Evolutionary conservation across 2,888 invertebrate genomes (phyloP).

Genomic region (Phaedon cochleariae): DNA sequence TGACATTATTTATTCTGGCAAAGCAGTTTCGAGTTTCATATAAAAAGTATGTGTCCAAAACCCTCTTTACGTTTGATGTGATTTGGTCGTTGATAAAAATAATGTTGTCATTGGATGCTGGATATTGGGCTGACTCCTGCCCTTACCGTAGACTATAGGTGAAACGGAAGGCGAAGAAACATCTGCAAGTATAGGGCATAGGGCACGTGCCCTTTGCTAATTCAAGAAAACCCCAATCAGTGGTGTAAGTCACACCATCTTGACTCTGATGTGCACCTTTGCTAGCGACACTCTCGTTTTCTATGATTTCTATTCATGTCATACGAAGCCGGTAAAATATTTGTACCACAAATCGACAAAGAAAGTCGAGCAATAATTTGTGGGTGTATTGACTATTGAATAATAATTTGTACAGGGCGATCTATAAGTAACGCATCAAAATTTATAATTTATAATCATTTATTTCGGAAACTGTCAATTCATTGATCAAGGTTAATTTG

Average conservation of each 20-base stretch:
- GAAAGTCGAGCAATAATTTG: not conserved
- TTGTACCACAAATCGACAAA: not conserved
- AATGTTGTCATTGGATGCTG: too few relatives aligned
- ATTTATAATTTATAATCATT: too few relatives aligned
- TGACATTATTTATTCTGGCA: too few relatives aligned
- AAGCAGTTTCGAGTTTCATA: too few relatives aligned
- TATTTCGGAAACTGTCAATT: too few relatives aligned
- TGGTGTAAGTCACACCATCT: constrained; percentile 19
- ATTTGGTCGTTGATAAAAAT: too few relatives aligned
- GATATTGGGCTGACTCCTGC: not conserved
- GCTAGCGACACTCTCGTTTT: constrained; percentile 10
- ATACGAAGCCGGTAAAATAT: not conserved
- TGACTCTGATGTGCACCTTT: constrained; percentile 16
- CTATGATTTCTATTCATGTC: not conserved
- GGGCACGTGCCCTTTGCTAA: constrained; percentile 31
- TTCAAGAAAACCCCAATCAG: constrained; percentile 18
- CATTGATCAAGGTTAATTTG: too few relatives aligned
- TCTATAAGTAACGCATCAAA: too few relatives aligned
- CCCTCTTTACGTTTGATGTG: too few relatives aligned
- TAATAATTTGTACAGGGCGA: too few relatives aligned
- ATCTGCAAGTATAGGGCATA: constrained; percentile 27
- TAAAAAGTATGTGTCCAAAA: too few relatives aligned
- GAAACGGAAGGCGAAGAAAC: constrained; percentile 24
- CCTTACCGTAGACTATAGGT: constrained; percentile 15
- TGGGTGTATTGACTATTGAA: not conserved